phyloP scores from a whole-genome alignment of 2,113 vertebrate species.

The Myodes glareolus region DNA sequence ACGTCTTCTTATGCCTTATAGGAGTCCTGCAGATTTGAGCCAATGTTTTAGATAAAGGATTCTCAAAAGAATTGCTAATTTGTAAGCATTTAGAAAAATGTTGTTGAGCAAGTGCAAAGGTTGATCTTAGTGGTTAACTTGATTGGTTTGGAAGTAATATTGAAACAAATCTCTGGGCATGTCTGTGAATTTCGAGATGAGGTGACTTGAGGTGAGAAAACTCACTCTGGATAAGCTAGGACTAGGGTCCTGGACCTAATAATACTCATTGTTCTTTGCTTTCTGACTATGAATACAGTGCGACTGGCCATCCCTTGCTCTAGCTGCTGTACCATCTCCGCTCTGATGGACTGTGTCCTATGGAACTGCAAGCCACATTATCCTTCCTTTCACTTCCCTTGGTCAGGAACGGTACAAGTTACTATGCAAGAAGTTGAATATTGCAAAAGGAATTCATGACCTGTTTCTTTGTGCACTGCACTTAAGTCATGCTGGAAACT shows the following conservation, averaged over 20 bases:
- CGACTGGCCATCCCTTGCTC: neutral
- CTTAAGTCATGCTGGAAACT: neutral
- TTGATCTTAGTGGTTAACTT: neutral
- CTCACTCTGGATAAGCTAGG: neutral
- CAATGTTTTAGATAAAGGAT: neutral
- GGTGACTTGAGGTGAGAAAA: neutral
- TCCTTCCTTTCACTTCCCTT: neutral
- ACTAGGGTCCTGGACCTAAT: neutral
- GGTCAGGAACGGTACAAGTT: neutral
- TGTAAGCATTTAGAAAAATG: conserved; percentile 24
- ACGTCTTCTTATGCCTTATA: neutral
- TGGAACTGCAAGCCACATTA: neutral
- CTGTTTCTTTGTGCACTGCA: neutral
- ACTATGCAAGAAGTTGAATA: neutral
- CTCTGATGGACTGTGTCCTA: too few species aligned
- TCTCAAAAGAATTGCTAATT: conserved; percentile 10
- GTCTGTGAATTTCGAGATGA: neutral
- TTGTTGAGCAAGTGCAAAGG: neutral
- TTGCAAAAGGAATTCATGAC: neutral
- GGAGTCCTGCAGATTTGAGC: neutral
- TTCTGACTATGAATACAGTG: too few species aligned
- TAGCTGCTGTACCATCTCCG: neutral
- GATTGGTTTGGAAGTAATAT: neutral
- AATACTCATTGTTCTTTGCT: neutral
- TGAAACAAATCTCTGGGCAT: neutral